Evolutionary conservation across 2,888 invertebrate species (phyloP).

Genomic region (Scaptomyza parva): DNA sequence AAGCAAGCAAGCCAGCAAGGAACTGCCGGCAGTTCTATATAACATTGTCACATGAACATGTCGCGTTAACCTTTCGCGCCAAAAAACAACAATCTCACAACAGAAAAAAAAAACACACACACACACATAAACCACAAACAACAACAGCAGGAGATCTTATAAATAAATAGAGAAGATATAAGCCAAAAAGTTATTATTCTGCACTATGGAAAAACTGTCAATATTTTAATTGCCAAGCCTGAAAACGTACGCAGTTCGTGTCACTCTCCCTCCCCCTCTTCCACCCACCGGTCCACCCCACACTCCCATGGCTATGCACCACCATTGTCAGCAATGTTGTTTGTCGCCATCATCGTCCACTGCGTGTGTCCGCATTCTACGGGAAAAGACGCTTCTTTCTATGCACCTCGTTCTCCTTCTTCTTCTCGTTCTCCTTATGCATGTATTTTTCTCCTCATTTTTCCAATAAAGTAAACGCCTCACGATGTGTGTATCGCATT

Average conservation of each 20-base stretch:
- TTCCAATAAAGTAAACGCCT: slow-evolving; percentile 81
- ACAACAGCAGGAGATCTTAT: slow-evolving; percentile 55
- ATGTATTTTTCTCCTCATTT: slow-evolving; percentile 59
- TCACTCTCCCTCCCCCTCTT: not conserved
- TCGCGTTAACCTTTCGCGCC: slow-evolving; percentile 78
- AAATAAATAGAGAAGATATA: slow-evolving; percentile 27
- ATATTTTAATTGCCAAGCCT: slow-evolving; percentile 75
- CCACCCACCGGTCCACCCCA: not conserved
- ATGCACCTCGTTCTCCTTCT: slow-evolving; percentile 30
- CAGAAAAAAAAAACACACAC: slow-evolving; percentile 5
- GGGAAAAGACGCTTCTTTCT: slow-evolving; percentile 54
- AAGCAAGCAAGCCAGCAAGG: slow-evolving; percentile 39
- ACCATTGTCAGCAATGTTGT: slow-evolving; percentile 14
- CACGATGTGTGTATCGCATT: slow-evolving; percentile 69
- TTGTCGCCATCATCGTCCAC: slow-evolving; percentile 50
- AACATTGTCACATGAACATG: slow-evolving; percentile 82
- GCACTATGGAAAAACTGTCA: slow-evolving; percentile 75
- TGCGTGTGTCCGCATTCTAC: slow-evolving; percentile 80
- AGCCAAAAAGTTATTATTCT: slow-evolving; percentile 70
- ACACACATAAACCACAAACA: slow-evolving; percentile 35
- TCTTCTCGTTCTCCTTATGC: not conserved
- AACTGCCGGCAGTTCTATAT: slow-evolving; percentile 73
- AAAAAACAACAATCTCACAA: slow-evolving; percentile 39
- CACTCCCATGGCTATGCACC: too few relatives aligned
- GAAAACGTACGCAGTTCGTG: slow-evolving; percentile 58